These are phyloP conservation scores for Glaucidium brasilianum DNA, from an alignment of 2,113 vertebrate genomes.

Conservation along the genomic window DNA sequence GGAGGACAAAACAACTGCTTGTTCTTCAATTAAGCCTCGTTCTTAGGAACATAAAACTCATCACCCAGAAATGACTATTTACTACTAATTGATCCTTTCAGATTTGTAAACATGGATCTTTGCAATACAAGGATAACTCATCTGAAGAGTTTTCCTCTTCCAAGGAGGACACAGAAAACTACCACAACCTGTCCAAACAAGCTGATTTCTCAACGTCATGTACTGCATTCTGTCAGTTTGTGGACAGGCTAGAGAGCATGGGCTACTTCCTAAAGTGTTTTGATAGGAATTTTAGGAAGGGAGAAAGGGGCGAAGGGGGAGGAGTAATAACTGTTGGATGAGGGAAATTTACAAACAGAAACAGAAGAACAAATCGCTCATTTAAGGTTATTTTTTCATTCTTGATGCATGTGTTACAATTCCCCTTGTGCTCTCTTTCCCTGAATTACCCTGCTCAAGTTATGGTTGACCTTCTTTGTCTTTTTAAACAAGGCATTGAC, in stretches of 20 bases:
- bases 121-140: background rate
- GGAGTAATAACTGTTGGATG: background rate
- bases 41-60: background rate
- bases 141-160: background rate
- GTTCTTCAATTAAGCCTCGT: background rate
- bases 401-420: background rate
- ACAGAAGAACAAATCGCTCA: background rate
- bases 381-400: background rate
- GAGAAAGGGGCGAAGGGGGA: background rate
- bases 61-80: background rate
- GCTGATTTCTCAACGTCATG: background rate
- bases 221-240: background rate
- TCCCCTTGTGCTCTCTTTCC: background rate
- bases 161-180: background rate
- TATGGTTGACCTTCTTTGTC: slow-evolving; percentile 60
- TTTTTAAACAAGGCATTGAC: slow-evolving; percentile 35
- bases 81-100: background rate
- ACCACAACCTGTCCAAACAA: background rate
- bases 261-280: background rate
- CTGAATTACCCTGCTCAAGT: background rate
- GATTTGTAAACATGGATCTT: background rate
- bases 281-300: background rate
- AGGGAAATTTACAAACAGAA: background rate
- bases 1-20: background rate
- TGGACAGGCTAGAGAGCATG: background rate